Conservation (phyloP, 2,113 vertebrate genomes). For the Myanophis thanlyinensis region DNA sequence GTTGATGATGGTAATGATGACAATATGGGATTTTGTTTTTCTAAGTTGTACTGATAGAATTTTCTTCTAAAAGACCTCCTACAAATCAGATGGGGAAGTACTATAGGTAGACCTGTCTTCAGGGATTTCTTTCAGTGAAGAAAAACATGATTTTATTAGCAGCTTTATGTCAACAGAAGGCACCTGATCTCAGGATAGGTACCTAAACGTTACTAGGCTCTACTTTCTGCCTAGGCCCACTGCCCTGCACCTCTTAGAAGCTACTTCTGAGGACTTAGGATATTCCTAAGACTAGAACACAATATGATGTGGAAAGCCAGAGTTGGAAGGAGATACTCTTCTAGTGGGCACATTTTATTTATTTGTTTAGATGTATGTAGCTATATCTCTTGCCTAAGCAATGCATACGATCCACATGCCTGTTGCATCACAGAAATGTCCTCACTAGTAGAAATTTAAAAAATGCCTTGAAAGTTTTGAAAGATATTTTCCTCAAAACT, state of each 20-base stretch:
- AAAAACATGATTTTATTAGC: neutral
- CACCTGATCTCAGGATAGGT: neutral
- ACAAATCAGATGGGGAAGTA: neutral
- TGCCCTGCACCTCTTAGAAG: neutral
- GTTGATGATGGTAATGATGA: neutral
- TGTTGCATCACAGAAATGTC: neutral
- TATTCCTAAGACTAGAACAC: neutral
- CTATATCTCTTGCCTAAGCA: neutral
- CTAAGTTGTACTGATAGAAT: neutral
- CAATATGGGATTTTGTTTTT: neutral
- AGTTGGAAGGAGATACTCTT: neutral
- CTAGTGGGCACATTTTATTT: neutral
- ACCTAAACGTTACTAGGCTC: neutral
- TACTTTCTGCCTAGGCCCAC: neutral
- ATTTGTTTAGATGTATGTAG: neutral
- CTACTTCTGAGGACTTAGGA: neutral
- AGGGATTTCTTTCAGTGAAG: neutral
- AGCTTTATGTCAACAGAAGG: neutral
- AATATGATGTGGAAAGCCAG: neutral
- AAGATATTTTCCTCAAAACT: neutral
- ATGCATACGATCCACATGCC: neutral
- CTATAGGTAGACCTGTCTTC: neutral
- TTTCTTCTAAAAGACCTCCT: neutral
- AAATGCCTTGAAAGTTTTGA: neutral
- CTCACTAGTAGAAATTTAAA: neutral